These are phyloP conservation scores for Deroptyus accipitrinus DNA, from an alignment of 2,113 vertebrate species.

Conservation along the genomic window DNA sequence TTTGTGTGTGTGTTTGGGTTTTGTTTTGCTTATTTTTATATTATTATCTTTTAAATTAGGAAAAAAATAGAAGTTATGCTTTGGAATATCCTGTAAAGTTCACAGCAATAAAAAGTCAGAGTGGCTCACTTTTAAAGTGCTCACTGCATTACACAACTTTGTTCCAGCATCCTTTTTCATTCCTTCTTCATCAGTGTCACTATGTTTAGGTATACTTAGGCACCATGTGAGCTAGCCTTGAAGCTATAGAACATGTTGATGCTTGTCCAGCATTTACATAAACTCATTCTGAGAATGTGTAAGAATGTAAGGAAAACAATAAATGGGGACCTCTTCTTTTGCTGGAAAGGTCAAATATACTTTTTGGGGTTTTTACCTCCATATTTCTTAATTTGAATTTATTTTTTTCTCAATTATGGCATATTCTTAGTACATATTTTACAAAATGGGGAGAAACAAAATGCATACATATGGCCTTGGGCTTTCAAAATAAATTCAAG, in stretches of 20 bases:
- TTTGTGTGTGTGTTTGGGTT: not conserved
- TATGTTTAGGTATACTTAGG: not conserved
- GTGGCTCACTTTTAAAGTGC: not conserved
- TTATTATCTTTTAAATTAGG: not conserved
- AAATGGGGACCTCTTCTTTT: not conserved
- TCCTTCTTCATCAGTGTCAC: not conserved
- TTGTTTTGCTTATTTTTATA: not conserved
- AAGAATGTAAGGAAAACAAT: not conserved
- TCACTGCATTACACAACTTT: not conserved
- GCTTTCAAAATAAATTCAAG: not conserved
- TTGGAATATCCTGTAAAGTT: not conserved
- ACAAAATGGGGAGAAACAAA: not conserved
- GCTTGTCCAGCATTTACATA: not conserved
- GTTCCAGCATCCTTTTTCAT: not conserved
- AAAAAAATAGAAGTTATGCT: not conserved
- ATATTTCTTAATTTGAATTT: not conserved
- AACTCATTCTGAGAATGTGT: not conserved
- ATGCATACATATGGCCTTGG: not conserved
- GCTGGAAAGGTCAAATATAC: not conserved
- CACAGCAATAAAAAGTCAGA: not conserved
- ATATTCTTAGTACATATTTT: not conserved
- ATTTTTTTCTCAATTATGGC: not conserved
- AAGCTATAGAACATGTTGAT: not conserved
- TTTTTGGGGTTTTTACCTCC: not conserved
- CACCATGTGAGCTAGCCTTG: not conserved